Evolutionary conservation across 2,888 invertebrate species (phyloP), one percentile per base, ranked within the genome.

Genomic region (Coleophora flavipennella): DNA sequence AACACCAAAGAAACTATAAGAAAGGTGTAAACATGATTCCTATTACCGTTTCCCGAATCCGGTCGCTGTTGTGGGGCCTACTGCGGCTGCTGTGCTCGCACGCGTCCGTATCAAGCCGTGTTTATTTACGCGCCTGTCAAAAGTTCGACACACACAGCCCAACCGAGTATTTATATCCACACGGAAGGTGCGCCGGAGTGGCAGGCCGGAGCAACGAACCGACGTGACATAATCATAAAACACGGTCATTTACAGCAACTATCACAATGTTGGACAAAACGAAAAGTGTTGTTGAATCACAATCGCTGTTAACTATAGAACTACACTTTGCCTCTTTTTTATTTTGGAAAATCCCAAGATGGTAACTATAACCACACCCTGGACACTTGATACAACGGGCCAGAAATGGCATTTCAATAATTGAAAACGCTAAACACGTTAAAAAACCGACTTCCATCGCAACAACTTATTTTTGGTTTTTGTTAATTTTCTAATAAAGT

Each of bases 61-160:
- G 14, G 39, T 11, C 35, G 46, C 29, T 26, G 38, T 27, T 37
- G 34, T n/a, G n/a, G n/a, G n/a, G n/a, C n/a, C n/a, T n/a, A 35
- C 41, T 32, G 36, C 35, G 11, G 35, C 39, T 33, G 33, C 51
- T 10, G 46, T 53, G 51, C 57, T 58, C 64, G 54, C 65, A 62
- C 64, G 54, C 64, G 62, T 70, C 66, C 62, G 59, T 65, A 51
- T 53, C 59, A 51, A 48, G 43, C 51, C 29, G 35, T 72, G 72
- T 80, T 77, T 79, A 74, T 81, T 78, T 78, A 77, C 77, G 58
- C 57, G 66, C 66, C 62, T 77, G 79, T 80, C 81, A 79, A 77
- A 79, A 76, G 71, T 79, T 79, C 74, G 75, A 76, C 79, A 76
- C 70, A 62, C 63, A 59, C 52, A 20, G 20, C 20, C 20, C 20